Base-by-base conservation (phyloP, 2,888 invertebrate genomes). In the Halocaridina rubra region DNA sequence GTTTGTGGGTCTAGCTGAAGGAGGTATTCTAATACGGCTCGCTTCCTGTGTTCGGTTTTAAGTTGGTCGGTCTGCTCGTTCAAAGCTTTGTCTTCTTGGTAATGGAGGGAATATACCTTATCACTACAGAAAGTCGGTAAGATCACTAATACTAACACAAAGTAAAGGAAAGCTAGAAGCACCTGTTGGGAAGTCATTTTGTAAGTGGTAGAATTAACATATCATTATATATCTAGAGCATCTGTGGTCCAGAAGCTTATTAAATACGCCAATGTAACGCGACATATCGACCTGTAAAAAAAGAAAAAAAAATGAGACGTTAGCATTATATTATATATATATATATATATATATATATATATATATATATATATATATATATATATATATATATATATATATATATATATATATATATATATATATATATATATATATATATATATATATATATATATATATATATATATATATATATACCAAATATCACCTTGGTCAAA, bases 41-140 rank as follows among this genome's bases (percentile, higher is more conserved):
- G 24, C 27, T 53, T 61, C 2, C 86, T 59, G 29, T 79, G 32
- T 3, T 79, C 64, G 7, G 27, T 81, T 2, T 86, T 86, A 16
- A 74, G 57, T 5, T 30, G 22, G n/a, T 86, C 86, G 22, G 32
- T 61, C 39, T 64, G 32, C 2, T 29, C 29, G 69, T 72, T 74
- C 29, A 24, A 74, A 1, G 10, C 7, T 7, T 59, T 30, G 27
- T 77, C 74, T 10, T 64, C 78, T 33, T 77, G 81, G 57, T 86
- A 81, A 27, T 67, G 71, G 4, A 81, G 4, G n/a, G 86, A 86
- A 61, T 81, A 81, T 1, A 86, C 77, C 30, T 79, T 81, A 19
- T 81, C 53, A 30, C 74, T 81, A 29, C 78, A 74, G 33, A 75
- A 81, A 29, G 79, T 64, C 2, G 86, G 86, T 1, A 86, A 27